These are phyloP conservation scores for Rhorus exstirpatorius DNA, from an alignment of 2,888 invertebrate species.

Conservation along the genomic window DNA sequence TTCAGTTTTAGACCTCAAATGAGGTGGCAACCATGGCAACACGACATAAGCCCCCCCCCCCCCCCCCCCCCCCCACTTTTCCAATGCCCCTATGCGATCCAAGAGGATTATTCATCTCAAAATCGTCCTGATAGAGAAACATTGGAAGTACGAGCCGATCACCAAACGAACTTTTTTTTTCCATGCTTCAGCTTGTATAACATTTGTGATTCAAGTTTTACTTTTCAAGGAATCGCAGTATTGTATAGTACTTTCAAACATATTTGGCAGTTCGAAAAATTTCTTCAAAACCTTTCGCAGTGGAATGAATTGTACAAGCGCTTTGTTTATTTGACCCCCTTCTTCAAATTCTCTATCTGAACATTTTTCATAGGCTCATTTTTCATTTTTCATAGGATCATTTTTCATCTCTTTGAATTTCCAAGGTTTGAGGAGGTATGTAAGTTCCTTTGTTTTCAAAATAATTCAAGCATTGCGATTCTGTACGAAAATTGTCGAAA, in stretches of 20 bases:
- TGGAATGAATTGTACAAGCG: constrained; percentile 56
- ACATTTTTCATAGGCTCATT: no score
- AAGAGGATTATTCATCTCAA: constrained; percentile 3
- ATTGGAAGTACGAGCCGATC: constrained; percentile 21
- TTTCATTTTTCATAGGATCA: no score
- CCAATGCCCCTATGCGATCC: constrained; percentile 32
- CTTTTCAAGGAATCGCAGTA: constrained; percentile 54
- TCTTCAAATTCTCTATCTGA: no score
- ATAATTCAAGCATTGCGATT: no score
- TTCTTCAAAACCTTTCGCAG: constrained; percentile 52
- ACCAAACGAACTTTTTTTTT: constrained; percentile 26
- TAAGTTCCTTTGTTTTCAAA: no score
- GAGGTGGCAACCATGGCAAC: constrained; percentile 39
- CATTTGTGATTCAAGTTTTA: constrained; percentile 16
- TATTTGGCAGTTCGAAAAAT: constrained; percentile 61
- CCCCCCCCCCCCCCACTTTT: constrained; percentile 12
- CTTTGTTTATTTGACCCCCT: no score
- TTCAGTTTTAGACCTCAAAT: constrained; percentile 25
- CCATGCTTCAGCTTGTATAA: constrained; percentile 39
- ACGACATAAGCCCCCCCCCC: constrained; percentile 14
- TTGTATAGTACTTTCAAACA: constrained; percentile 47
- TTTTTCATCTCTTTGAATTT: no score
- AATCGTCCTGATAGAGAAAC: constrained; percentile 36
- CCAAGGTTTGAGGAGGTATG: no score
- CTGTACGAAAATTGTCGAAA: no score